Conservation (phyloP, 1,140 invertebrate genomes). For the Arctopsyche grandis region DNA sequence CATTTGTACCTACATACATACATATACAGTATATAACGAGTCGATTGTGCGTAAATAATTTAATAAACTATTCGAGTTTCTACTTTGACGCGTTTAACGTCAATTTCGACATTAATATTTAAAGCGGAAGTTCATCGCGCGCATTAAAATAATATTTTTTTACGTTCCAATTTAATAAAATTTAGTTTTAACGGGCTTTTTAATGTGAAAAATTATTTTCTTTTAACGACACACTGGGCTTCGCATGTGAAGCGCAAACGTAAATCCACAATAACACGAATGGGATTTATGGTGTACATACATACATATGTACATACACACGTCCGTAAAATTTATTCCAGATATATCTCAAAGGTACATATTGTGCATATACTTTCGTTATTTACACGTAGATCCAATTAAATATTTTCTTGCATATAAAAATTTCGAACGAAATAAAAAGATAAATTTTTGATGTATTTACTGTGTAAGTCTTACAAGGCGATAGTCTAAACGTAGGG, state of each 20-base stretch:
- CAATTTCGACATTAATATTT: too few species aligned
- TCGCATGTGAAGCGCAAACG: constrained; percentile 2
- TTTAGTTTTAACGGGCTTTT: background rate
- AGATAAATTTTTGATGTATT: constrained; percentile 16
- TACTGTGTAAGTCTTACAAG: background rate
- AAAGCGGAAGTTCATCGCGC: too few species aligned
- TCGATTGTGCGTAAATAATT: constrained; percentile 20
- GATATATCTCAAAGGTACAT: background rate
- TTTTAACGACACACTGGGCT: constrained; percentile 7
- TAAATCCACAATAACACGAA: background rate
- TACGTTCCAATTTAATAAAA: constrained; percentile 2
- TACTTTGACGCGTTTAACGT: too few species aligned
- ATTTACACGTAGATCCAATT: too few species aligned
- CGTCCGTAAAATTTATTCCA: constrained; percentile 2
- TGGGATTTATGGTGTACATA: background rate
- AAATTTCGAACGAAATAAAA: background rate
- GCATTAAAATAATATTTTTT: background rate
- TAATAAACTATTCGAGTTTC: too few species aligned
- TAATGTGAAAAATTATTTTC: background rate
- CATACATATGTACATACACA: background rate
- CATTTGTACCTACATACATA: too few species aligned
- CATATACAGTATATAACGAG: too few species aligned
- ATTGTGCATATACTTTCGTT: too few species aligned
- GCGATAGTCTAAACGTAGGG: background rate
- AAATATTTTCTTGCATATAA: too few species aligned